Evolutionary conservation across 2,888 invertebrate genomes (phyloP).

Genomic region (Autographa gamma): DNA sequence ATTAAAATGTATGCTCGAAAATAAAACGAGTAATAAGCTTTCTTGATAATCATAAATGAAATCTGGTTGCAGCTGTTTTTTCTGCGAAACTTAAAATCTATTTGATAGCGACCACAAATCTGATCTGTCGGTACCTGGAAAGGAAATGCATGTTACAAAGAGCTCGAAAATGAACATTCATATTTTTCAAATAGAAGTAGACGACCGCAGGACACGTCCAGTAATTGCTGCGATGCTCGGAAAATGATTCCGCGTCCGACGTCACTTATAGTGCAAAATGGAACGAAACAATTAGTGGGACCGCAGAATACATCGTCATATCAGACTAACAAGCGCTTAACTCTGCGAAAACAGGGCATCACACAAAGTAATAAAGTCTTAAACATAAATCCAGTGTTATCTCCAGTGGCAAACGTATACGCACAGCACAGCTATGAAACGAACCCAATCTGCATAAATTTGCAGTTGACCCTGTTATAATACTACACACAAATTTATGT

Average conservation of each 20-base stretch:
- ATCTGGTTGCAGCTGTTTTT: not conserved
- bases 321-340: constrained; percentile 56
- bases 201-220: constrained; percentile 7
- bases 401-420: constrained; percentile 74
- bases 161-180: constrained; percentile 5
- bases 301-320: constrained; percentile 51
- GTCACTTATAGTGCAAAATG: constrained; percentile 45
- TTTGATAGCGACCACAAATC: not conserved
- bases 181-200: constrained; percentile 20
- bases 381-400: constrained; percentile 77
- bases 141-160: not conserved
- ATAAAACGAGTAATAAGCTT: not conserved
- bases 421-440: constrained; percentile 75
- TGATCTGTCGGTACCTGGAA: not conserved
- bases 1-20: not conserved
- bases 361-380: constrained; percentile 73
- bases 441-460: constrained; percentile 84
- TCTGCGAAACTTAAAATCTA: not conserved
- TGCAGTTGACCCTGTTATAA: constrained; percentile 81
- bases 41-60: not conserved
- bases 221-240: constrained; percentile 26
- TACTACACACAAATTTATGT: constrained; percentile 70
- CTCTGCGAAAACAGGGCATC: constrained; percentile 58
- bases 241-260: constrained; percentile 34
- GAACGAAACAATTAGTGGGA: constrained; percentile 58